Evolutionary conservation across 2,888 invertebrate species (phyloP).

Genomic region (Tenthredo scrophulariae): DNA sequence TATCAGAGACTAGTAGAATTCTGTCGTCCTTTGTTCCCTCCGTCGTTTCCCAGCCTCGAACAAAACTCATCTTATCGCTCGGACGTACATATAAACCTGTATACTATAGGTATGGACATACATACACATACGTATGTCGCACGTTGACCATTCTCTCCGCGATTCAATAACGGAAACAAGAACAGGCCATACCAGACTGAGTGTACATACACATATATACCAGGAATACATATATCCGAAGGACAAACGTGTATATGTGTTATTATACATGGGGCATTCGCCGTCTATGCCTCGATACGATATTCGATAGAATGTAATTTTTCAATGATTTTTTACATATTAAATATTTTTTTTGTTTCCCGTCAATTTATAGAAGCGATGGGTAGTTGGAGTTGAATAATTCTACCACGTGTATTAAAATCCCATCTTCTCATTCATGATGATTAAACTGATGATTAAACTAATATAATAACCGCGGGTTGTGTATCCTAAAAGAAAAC

Average conservation of each 20-base stretch:
- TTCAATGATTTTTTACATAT: too few relatives aligned
- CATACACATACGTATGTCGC: neutral
- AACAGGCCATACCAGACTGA: neutral
- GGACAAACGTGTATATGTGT: neutral
- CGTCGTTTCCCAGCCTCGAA: neutral
- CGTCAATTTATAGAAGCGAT: too few relatives aligned
- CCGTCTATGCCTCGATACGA: neutral
- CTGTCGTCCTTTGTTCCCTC: conserved; percentile 7
- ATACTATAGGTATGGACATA: neutral
- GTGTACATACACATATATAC: neutral
- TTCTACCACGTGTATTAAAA: too few relatives aligned
- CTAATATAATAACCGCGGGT: too few relatives aligned
- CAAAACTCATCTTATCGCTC: conserved; percentile 20
- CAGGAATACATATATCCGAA: neutral
- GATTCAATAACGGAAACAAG: conserved; percentile 22
- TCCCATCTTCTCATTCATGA: too few relatives aligned
- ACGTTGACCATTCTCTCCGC: conserved; percentile 9
- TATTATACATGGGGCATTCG: neutral
- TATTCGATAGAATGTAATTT: neutral
- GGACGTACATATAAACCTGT: neutral
- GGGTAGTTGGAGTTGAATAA: too few relatives aligned
- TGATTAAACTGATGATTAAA: too few relatives aligned
- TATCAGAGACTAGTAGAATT: neutral
- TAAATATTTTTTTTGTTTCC: too few relatives aligned
- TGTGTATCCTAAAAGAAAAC: neutral